Conservation (phyloP, 2,797 vertebrate species). For the Xiphorhynchus erythropygius region DNA sequence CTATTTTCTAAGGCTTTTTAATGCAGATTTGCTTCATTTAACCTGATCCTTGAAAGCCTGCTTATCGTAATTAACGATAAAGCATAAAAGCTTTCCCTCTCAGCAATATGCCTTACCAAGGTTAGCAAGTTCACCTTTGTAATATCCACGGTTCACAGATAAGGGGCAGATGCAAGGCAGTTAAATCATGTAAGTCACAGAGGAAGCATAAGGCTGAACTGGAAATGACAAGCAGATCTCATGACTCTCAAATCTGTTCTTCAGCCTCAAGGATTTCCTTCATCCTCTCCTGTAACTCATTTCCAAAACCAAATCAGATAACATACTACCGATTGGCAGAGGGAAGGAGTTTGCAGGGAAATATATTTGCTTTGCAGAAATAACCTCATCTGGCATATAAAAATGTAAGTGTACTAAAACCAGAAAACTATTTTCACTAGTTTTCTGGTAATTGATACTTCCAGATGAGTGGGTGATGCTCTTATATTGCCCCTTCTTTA, state of each 20-base stretch:
- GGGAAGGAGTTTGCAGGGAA: background rate
- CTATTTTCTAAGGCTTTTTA: background rate
- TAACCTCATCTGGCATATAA: background rate
- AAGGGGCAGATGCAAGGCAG: slow-evolving; percentile 18
- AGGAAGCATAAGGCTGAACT: background rate
- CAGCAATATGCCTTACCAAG: background rate
- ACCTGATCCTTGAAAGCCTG: slow-evolving; percentile 2
- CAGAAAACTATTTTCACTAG: background rate
- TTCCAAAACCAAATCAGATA: background rate
- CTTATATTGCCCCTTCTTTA: background rate
- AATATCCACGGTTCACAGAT: background rate
- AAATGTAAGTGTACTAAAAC: background rate
- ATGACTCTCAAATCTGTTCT: background rate
- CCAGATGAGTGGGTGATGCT: background rate
- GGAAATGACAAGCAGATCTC: background rate
- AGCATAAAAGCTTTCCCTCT: slow-evolving; percentile 19
- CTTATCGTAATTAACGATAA: background rate
- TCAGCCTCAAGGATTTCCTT: slow-evolving; percentile 32
- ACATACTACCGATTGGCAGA: background rate
- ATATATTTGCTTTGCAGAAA: background rate
- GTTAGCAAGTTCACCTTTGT: background rate
- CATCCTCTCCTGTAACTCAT: background rate
- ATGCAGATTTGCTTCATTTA: slow-evolving; percentile 11
- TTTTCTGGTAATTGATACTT: background rate
- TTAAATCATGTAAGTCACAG: background rate